Evolutionary conservation across 2,888 invertebrate genomes (phyloP).

Genomic region (Cordilura impudica): DNA sequence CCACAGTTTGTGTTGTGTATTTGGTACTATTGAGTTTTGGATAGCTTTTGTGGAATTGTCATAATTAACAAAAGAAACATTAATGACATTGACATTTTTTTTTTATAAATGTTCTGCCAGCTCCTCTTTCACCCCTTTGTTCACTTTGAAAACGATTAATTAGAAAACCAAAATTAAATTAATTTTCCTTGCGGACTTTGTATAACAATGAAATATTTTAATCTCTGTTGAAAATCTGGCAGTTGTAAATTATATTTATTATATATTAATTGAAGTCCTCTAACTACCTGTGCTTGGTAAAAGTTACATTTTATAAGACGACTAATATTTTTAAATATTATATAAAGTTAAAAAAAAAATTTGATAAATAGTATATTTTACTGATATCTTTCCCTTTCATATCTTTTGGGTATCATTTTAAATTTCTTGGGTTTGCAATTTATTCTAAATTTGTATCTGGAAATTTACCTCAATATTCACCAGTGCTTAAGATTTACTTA

Average conservation of each 20-base stretch:
- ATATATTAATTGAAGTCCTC: slow-evolving; percentile 24
- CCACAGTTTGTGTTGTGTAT: slow-evolving; percentile 21
- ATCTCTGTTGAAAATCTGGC: slow-evolving; percentile 21
- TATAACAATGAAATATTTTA: slow-evolving; percentile 7
- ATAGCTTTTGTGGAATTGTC: slow-evolving; percentile 63
- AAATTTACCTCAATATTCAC: no score
- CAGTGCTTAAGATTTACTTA: no score
- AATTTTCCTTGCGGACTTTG: slow-evolving; percentile 32
- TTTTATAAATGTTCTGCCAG: slow-evolving; percentile 35
- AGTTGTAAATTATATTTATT: slow-evolving; percentile 43
- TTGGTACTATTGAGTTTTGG: slow-evolving; percentile 66
- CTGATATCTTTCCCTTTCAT: no score
- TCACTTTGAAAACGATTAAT: slow-evolving; percentile 2
- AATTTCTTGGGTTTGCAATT: no score
- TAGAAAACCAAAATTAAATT: slow-evolving; percentile 22
- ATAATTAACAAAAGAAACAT: slow-evolving; percentile 68
- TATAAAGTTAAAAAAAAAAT: no score
- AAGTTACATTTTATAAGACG: no score
- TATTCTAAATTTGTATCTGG: no score
- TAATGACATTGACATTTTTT: slow-evolving; percentile 57
- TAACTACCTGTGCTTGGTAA: no score
- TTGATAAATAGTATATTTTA: no score
- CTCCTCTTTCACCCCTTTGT: slow-evolving; percentile 1
- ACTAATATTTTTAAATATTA: no score
- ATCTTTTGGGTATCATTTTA: no score